Evolutionary conservation across 2,888 invertebrate species (phyloP).

Genomic region (Acanthosoma haemorrhoidale): DNA sequence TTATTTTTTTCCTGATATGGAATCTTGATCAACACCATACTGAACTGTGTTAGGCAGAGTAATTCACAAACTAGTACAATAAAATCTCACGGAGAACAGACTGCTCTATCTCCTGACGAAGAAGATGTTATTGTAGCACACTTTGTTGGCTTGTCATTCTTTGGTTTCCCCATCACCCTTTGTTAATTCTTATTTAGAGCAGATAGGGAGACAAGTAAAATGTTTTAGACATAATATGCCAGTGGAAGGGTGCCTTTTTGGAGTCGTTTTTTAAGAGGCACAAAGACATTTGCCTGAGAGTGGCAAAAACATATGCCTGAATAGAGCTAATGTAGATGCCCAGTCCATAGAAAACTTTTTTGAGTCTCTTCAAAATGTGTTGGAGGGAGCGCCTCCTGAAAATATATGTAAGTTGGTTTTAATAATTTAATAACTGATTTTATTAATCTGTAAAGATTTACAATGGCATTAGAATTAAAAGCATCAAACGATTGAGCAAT

Average conservation of each 20-base stretch:
- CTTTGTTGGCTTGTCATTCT: slow-evolving; percentile 10
- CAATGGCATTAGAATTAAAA: too few species aligned
- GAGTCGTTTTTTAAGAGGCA: slow-evolving; percentile 37
- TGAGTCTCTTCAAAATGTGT: slow-evolving; percentile 36
- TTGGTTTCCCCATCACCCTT: slow-evolving; percentile 28
- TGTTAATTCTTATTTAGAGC: slow-evolving; percentile 16
- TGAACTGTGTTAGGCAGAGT: too few species aligned
- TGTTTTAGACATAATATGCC: slow-evolving; percentile 42
- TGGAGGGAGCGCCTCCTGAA: slow-evolving; percentile 44
- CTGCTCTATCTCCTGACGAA: slow-evolving; percentile 20
- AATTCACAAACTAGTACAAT: too few species aligned
- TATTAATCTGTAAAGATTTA: too few species aligned
- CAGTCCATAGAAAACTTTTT: slow-evolving; percentile 39
- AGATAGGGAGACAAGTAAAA: slow-evolving; percentile 7
- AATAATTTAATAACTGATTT: too few species aligned
- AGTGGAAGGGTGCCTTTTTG: slow-evolving; percentile 40
- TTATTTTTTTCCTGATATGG: too few species aligned
- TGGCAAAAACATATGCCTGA: slow-evolving; percentile 33
- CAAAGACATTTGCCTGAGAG: slow-evolving; percentile 35
- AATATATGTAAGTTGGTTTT: slow-evolving; percentile 45
- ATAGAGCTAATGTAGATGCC: slow-evolving; percentile 36
- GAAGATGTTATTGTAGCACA: slow-evolving; percentile 16
- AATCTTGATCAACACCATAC: too few species aligned
- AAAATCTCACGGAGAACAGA: slow-evolving; percentile 18
- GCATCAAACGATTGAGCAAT: too few species aligned